phyloP scores from a whole-genome alignment of 2,797 vertebrate species.

The Centropyge bicolor region DNA sequence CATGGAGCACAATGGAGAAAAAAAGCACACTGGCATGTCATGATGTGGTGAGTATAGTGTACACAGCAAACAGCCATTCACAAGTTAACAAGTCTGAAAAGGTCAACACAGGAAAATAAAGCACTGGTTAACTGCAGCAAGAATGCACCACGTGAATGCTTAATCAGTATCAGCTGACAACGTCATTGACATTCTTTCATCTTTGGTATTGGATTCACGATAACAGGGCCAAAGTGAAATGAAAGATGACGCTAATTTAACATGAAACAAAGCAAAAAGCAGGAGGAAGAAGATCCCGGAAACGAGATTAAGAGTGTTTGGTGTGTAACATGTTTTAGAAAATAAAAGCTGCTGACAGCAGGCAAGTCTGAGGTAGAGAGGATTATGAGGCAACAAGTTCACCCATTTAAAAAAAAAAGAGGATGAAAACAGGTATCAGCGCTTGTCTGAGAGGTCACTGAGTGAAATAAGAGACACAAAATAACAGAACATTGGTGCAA shows the following conservation, averaged over 20 bases:
- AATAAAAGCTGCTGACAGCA: slow-evolving; percentile 14
- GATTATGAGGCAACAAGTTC: slow-evolving; percentile 46
- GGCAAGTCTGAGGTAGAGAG: slow-evolving; percentile 64
- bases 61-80: slow-evolving; percentile 62
- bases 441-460: slow-evolving; percentile 52
- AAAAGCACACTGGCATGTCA: slow-evolving; percentile 23
- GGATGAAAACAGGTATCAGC: neutral
- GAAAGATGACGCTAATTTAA: slow-evolving; percentile 45
- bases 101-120: slow-evolving; percentile 61
- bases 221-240: slow-evolving; percentile 61
- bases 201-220: slow-evolving; percentile 58
- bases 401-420: neutral
- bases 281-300: slow-evolving; percentile 42
- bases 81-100: slow-evolving; percentile 63
- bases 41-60: slow-evolving; percentile 52
- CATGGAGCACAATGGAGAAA: slow-evolving; percentile 38
- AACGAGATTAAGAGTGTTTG: slow-evolving; percentile 2
- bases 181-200: slow-evolving; percentile 70
- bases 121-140: slow-evolving; percentile 43
- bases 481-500: slow-evolving; percentile 77
- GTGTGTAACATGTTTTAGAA: slow-evolving; percentile 1
- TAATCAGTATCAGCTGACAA: slow-evolving; percentile 48
- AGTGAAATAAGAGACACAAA: slow-evolving; percentile 72
- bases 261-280: slow-evolving; percentile 27
- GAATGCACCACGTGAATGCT: slow-evolving; percentile 38